Evolutionary conservation across 2,113 vertebrate genomes (phyloP).

Genomic region (Athene cunicularia): DNA sequence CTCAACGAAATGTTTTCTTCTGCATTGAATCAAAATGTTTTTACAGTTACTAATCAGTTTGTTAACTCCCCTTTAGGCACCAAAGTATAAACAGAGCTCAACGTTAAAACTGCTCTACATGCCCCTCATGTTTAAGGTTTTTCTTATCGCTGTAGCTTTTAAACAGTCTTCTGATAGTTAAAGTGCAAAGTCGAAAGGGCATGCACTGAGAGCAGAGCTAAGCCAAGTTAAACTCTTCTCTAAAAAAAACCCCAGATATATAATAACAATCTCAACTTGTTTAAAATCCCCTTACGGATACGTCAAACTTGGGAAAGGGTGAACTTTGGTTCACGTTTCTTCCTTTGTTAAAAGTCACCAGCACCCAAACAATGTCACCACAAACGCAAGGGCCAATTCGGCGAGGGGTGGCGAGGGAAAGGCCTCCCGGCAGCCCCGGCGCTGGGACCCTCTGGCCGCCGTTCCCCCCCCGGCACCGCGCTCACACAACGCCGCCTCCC

Average conservation of each 20-base stretch:
- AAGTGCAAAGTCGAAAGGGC: background rate
- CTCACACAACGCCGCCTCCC: background rate
- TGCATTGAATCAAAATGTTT: background rate
- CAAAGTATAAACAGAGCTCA: background rate
- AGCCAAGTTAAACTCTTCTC: background rate
- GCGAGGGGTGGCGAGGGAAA: accelerated
- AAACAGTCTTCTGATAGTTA: background rate
- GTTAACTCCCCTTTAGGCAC: background rate
- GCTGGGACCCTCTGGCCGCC: accelerated
- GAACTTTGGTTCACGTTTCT: accelerated
- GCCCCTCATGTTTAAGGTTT: background rate
- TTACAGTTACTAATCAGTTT: background rate
- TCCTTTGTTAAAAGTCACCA: background rate
- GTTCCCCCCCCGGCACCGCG: accelerated
- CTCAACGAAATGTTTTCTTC: background rate
- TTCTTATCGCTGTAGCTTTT: slow-evolving; percentile 3
- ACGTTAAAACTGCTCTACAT: background rate
- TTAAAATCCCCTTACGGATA: background rate
- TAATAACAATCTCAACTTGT: accelerated
- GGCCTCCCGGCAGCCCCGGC: accelerated
- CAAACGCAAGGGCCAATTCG: accelerated
- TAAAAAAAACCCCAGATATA: background rate
- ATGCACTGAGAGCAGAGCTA: background rate
- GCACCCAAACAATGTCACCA: accelerated
- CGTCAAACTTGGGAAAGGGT: background rate